Evolutionary conservation across 64 coral and sea anemone genomes (phyloP), one percentile per base, ranked within the genome.

Genomic region (Stylophora pistillata): DNA sequence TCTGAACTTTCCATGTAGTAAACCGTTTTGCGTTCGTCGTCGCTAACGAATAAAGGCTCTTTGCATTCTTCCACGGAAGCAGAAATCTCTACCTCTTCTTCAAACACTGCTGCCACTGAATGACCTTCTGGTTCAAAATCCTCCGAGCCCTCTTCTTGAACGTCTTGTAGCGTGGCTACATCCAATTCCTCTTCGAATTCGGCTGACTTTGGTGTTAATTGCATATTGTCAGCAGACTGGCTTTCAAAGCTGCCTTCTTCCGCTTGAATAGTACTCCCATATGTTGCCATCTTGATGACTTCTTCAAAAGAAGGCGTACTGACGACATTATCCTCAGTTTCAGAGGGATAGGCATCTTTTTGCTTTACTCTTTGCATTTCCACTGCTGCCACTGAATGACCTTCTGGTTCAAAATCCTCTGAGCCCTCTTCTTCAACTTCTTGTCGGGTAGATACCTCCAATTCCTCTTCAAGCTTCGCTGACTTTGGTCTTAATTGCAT

Each of bases 171-270:
- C 1, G 87, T 79, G 9, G 80, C 56, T 20, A 94, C 64, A 37
- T 94, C 88, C 30, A 94, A 58, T 87, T 96, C 86, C 28, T 93
- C 90, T 81, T 93, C 89, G 52, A 85, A 96, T 16, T 54, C 29
- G 25, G 88, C 62, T 14, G 81, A 34, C 61, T 92, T 72, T 53
- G 58, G 72, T 56, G 57, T 73, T 15, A 74, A 10, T 28, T 74
- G 23, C 16, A 20, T 53, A 13, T 58, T 28, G 9, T 75, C 70
- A 58, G 30, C 53, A 15, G 58, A 5, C 54, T 87, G 4, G 31
- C 33, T 10, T 56, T 77, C 73, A 21, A 27, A 11, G 11, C 17
- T 53, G 55, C 86, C 82, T 28, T 74, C 65, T n/a, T 57, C 68
- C 55, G 72, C n/a, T 17, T 78, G 59, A 34, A 62, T 55, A 14